Conservation (phyloP, 2,113 vertebrate species). For the Neodon shergylaensis region DNA sequence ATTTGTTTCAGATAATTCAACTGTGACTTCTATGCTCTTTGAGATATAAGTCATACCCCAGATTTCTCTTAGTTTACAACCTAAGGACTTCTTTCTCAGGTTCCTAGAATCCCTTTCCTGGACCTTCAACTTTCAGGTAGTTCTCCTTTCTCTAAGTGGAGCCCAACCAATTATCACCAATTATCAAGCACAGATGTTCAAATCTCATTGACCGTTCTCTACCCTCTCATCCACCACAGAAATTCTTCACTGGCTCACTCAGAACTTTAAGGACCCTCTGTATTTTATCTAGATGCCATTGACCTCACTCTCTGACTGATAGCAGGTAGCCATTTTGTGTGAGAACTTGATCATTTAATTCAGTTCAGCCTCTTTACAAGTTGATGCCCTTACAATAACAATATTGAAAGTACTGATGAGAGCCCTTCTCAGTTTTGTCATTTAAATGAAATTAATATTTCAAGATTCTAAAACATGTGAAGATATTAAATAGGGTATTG, state of each 20-base stretch:
- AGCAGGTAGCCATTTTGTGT: not conserved
- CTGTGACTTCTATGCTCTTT: not conserved
- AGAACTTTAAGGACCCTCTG: not conserved
- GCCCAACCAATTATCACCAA: not conserved
- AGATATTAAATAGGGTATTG: not conserved
- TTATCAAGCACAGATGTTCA: not conserved
- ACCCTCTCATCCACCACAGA: fast-evolving
- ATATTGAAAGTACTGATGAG: not conserved
- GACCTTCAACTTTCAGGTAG: not conserved
- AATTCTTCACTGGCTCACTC: not conserved
- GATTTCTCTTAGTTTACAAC: not conserved
- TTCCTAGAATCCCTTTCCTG: not conserved
- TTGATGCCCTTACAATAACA: not conserved
- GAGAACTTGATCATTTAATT: not conserved
- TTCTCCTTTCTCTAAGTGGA: not conserved
- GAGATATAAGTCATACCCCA: not conserved
- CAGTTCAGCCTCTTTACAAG: not conserved
- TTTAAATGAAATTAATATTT: not conserved
- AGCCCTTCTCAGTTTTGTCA: not conserved
- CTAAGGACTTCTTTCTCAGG: not conserved
- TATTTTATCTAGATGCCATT: not conserved
- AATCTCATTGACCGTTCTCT: no score
- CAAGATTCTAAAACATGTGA: not conserved
- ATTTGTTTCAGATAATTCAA: not conserved
- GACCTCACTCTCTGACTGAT: not conserved